Evolutionary conservation across 2,888 invertebrate genomes (phyloP), one percentile per base, ranked within the genome.

Genomic region (Drosophila affinis): DNA sequence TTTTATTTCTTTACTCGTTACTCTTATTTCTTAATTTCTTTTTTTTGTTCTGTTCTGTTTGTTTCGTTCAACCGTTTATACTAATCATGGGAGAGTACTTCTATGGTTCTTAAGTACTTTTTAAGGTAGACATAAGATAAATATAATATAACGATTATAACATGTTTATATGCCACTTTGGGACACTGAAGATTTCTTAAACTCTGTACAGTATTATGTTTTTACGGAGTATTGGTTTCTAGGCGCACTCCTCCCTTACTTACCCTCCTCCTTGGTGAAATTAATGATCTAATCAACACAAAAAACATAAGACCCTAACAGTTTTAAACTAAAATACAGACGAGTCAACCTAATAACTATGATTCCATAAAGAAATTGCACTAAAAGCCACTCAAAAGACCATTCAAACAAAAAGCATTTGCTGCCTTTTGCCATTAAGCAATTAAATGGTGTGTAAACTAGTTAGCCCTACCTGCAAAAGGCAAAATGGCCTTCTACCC

Each of bases 11-110:
- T 69, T 76, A 21, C 32, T 14, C 17, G 47, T 52, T 53, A 27
- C 45, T 48, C 34, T 34, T 57, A 14, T n/a, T 57, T 57, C 48
- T 58, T 59, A 29, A 76, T 74, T 77, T 57, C 69, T 57, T 71
- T 29, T 32, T 29, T 55, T 55, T 29, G 56, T 56, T 24, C 29
- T 34, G 29, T 73, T 27, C 10, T 9, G 24, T 32, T 65, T 51
- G 17, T n/a, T 46, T 18, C 46, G 39, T 39, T 14, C 18, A 46
- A 46, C 2, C 10, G 17, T 46, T 12, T 48, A 57, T 53, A 70
- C 70, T 69, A 70, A 69, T 52, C 29, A 46, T 54, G 21, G 46
- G 27, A n/a, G 17, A 47, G 57, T 56, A 45, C 47, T 44, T 51
- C 34, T 57, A 48, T 29, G 51, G 27, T 51, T 39, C 24, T 17